These are phyloP conservation scores for Trichomycterus rosablanca DNA, from an alignment of 2,113 vertebrate genomes.

Conservation along the genomic window DNA sequence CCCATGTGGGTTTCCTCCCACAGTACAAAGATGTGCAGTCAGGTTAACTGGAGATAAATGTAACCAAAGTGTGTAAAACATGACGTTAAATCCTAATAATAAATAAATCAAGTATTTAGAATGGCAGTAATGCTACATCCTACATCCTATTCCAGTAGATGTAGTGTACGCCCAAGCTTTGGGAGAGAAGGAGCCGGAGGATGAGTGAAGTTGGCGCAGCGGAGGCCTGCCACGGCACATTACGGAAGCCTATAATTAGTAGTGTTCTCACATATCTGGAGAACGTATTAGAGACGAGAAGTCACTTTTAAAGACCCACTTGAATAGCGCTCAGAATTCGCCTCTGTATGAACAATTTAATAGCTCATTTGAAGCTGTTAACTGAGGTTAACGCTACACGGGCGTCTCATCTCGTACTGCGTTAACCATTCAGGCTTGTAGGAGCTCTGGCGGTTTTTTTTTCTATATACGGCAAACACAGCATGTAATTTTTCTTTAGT, in stretches of 20 bases:
- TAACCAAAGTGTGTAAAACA: too few relatives aligned
- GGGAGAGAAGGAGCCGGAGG: slow-evolving; percentile 20
- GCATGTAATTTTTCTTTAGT: neutral
- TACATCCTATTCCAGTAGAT: too few relatives aligned
- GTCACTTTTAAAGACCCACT: slow-evolving; percentile 62
- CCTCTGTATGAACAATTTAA: slow-evolving; percentile 61
- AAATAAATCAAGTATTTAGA: too few relatives aligned
- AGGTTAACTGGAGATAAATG: too few relatives aligned
- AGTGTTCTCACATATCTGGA: slow-evolving; percentile 61
- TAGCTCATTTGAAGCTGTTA: slow-evolving; percentile 66
- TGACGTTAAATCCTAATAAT: too few relatives aligned
- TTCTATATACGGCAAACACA: slow-evolving; percentile 14
- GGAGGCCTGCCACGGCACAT: slow-evolving; percentile 48
- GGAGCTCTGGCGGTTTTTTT: neutral
- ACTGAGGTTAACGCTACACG: slow-evolving; percentile 63
- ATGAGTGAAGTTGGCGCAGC: slow-evolving; percentile 44
- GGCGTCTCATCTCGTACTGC: slow-evolving; percentile 54
- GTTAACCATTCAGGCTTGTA: slow-evolving; percentile 45
- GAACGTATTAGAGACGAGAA: slow-evolving; percentile 61
- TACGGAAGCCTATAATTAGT: slow-evolving; percentile 64
- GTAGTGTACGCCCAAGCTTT: slow-evolving; percentile 36
- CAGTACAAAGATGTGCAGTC: too few relatives aligned
- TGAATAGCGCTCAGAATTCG: slow-evolving; percentile 60
- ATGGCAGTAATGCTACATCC: too few relatives aligned
- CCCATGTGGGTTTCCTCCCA: too few relatives aligned